phyloP scores from a whole-genome alignment of 2,888 invertebrate species.

The Nysson spinosus region DNA sequence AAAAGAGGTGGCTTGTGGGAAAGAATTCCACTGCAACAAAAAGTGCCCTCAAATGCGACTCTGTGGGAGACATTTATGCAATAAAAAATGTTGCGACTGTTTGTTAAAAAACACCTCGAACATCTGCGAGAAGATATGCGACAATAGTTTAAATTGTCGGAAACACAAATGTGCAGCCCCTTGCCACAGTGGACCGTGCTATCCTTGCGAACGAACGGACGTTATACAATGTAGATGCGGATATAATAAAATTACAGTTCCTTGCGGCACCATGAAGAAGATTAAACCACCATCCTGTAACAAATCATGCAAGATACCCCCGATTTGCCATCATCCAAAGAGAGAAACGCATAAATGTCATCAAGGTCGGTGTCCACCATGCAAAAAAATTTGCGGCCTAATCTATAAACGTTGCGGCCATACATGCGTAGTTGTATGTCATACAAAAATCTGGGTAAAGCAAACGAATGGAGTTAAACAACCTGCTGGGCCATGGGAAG shows the following conservation, averaged over 20 bases:
- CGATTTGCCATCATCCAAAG: slow-evolving; percentile 90
- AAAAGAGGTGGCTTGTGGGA: slow-evolving; percentile 91
- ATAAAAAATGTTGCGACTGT: slow-evolving; percentile 79
- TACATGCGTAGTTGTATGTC: slow-evolving; percentile 85
- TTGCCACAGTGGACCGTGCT: slow-evolving; percentile 91
- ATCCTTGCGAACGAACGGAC: slow-evolving; percentile 87
- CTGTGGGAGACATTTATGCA: slow-evolving; percentile 93
- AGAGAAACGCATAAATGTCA: slow-evolving; percentile 89
- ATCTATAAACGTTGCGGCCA: slow-evolving; percentile 82
- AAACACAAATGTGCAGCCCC: slow-evolving; percentile 91
- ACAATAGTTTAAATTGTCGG: slow-evolving; percentile 88
- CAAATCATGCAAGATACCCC: slow-evolving; percentile 85
- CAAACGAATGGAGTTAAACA: slow-evolving; percentile 80
- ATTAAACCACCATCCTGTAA: slow-evolving; percentile 89
- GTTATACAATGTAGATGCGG: slow-evolving; percentile 89
- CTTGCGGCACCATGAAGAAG: slow-evolving; percentile 89
- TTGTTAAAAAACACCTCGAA: slow-evolving; percentile 65
- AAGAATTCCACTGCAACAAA: slow-evolving; percentile 91
- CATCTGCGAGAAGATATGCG: slow-evolving; percentile 91
- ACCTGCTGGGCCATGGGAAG: slow-evolving; percentile 84
- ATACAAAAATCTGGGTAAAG: slow-evolving; percentile 85
- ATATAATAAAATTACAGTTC: slow-evolving; percentile 86
- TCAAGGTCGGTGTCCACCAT: slow-evolving; percentile 90
- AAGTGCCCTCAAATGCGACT: slow-evolving; percentile 90
- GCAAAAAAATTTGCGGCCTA: slow-evolving; percentile 86